These are phyloP conservation scores for Rhopalosiphum maidis DNA, from an alignment of 1,140 invertebrate species.

Conservation along the genomic window DNA sequence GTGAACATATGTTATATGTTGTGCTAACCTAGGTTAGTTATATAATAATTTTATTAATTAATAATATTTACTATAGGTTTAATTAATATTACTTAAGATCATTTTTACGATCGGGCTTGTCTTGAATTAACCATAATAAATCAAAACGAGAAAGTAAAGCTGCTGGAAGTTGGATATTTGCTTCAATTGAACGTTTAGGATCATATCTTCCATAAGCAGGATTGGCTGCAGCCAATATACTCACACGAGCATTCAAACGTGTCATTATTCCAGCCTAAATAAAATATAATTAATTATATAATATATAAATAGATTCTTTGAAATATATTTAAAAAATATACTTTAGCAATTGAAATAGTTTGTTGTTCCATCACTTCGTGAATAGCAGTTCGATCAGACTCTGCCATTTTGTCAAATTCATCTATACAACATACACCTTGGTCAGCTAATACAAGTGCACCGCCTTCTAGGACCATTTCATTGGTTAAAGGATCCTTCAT, in stretches of 20 bases:
- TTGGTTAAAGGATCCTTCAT: slow-evolving; percentile 97
- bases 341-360: slow-evolving; percentile 99
- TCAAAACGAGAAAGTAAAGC: slow-evolving; percentile 98
- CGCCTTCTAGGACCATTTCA: slow-evolving; percentile 89
- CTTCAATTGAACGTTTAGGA: slow-evolving; percentile 91
- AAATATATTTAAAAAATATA: slow-evolving; percentile 62
- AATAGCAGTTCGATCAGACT: slow-evolving; percentile 93
- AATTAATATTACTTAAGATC: slow-evolving; percentile 74
- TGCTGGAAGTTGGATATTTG: slow-evolving; percentile 97
- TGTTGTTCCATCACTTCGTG: slow-evolving; percentile 99
- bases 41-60: background rate
- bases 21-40: slow-evolving; percentile 75
- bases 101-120: slow-evolving; percentile 90
- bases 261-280: slow-evolving; percentile 95
- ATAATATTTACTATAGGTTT: background rate
- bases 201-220: slow-evolving; percentile 98
- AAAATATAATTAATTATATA: slow-evolving; percentile 39
- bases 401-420: slow-evolving; percentile 99
- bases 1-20: slow-evolving; percentile 98
- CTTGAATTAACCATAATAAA: slow-evolving; percentile 96
- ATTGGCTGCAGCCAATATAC: slow-evolving; percentile 98
- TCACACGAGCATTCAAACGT: slow-evolving; percentile 80
- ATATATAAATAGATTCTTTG: slow-evolving; percentile 19
- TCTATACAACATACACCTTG: slow-evolving; percentile 98
- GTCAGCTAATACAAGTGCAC: slow-evolving; percentile 97